Conservation (phyloP, 2,888 invertebrate genomes). For the Octonoba sinensis region DNA sequence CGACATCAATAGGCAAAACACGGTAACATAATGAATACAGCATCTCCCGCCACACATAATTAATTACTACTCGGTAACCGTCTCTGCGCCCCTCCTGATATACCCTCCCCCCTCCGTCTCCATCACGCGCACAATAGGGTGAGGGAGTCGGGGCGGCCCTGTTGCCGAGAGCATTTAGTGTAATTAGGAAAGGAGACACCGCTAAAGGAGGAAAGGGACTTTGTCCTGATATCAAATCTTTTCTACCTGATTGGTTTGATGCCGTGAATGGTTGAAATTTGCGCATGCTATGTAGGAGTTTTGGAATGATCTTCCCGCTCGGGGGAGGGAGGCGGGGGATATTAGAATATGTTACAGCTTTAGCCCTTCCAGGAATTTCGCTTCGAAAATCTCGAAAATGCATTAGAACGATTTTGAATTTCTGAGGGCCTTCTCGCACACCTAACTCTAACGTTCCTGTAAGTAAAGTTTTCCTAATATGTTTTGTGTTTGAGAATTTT, state of each 20-base stretch:
- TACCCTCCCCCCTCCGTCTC: slow-evolving; percentile 14
- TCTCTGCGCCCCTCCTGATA: neutral
- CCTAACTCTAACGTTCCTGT: neutral
- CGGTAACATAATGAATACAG: slow-evolving; percentile 58
- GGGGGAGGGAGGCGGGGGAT: slow-evolving; percentile 1
- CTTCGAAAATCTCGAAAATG: too few species aligned
- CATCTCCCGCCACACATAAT: slow-evolving; percentile 52
- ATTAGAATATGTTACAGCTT: slow-evolving; percentile 31
- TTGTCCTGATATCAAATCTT: slow-evolving; percentile 44
- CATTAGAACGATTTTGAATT: neutral
- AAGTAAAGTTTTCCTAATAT: too few species aligned
- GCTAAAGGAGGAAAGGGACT: slow-evolving; percentile 17
- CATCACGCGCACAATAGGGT: neutral
- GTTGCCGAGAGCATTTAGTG: slow-evolving; percentile 42
- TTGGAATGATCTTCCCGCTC: neutral
- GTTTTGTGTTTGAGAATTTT: too few species aligned
- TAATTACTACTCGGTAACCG: slow-evolving; percentile 35
- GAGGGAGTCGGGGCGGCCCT: too few species aligned
- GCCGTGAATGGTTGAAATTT: slow-evolving; percentile 55
- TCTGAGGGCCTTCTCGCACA: neutral
- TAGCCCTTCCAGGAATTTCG: too few species aligned
- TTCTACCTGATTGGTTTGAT: slow-evolving; percentile 56
- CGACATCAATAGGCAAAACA: slow-evolving; percentile 59
- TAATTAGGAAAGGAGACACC: slow-evolving; percentile 62
- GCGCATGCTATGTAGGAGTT: slow-evolving; percentile 39